phyloP scores from a whole-genome alignment of 2,888 invertebrate genomes.

The Lepas anatifera region DNA sequence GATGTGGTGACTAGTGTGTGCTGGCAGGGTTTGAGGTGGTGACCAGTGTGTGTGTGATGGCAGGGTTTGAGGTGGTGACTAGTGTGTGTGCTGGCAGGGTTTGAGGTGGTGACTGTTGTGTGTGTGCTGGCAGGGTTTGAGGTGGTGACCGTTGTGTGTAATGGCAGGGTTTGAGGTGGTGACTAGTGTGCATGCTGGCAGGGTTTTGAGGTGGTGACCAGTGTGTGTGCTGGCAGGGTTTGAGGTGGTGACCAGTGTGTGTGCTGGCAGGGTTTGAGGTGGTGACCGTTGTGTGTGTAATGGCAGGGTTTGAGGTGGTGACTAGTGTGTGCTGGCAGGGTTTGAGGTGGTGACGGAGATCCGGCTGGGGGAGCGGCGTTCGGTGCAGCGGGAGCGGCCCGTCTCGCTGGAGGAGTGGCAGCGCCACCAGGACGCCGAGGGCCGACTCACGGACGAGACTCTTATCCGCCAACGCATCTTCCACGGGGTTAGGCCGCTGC shows the following conservation, averaged over 20 bases:
- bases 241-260: not conserved
- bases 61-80: too few species aligned
- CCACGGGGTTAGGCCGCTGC: slow-evolving; percentile 20
- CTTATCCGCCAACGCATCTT: slow-evolving; percentile 22
- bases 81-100: too few species aligned
- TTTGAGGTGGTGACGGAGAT: slow-evolving; percentile 24
- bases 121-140: too few species aligned
- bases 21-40: too few species aligned
- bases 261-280: not conserved
- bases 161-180: not conserved
- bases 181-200: not conserved
- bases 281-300: too few species aligned
- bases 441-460: slow-evolving; percentile 18
- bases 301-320: too few species aligned
- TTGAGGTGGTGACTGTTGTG: too few species aligned
- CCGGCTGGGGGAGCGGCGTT: slow-evolving; percentile 19
- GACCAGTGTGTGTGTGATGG: too few species aligned
- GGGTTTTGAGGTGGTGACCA: not conserved
- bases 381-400: slow-evolving; percentile 19
- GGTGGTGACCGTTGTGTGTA: too few species aligned
- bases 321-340: slow-evolving; percentile 13
- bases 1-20: too few species aligned
- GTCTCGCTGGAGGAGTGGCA: slow-evolving; percentile 22
- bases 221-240: too few species aligned
- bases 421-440: slow-evolving; percentile 19